Conservation (phyloP, 2,797 vertebrate species). For the Neosalanx taihuensis region DNA sequence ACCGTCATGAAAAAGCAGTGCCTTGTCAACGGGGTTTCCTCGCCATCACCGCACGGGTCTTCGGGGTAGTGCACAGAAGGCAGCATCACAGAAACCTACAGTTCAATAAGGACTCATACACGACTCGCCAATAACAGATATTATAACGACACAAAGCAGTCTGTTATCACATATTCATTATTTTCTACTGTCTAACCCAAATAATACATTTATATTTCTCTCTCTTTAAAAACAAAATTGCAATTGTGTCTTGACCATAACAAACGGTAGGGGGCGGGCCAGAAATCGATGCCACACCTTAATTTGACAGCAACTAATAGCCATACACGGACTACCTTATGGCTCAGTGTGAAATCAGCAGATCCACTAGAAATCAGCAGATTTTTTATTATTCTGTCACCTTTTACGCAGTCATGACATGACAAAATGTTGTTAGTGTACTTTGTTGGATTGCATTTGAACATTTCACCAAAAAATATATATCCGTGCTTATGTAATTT, state of each 20-base stretch:
- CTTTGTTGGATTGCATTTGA: background rate
- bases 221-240: conserved; percentile 21
- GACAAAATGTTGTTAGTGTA: background rate
- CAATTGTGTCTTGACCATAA: conserved; percentile 32
- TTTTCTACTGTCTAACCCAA: background rate
- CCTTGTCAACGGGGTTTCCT: conserved; percentile 99
- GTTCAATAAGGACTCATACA: conserved; percentile 27
- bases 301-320: conserved; percentile 4
- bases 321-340: background rate
- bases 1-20: conserved; percentile 99
- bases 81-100: conserved; percentile 44
- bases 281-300: conserved; percentile 64
- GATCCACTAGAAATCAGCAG: background rate
- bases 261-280: conserved; percentile 70
- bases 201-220: background rate
- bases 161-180: background rate
- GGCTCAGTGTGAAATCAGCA: background rate
- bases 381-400: background rate
- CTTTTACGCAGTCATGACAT: too few species aligned
- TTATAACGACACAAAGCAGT: too few species aligned
- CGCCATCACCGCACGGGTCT: conserved; percentile 99
- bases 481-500: background rate
- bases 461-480: background rate
- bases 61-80: conserved; percentile 79
- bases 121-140: background rate